These are phyloP conservation scores for Flexamia atlantica DNA, from an alignment of 2,888 invertebrate genomes.

Conservation along the genomic window DNA sequence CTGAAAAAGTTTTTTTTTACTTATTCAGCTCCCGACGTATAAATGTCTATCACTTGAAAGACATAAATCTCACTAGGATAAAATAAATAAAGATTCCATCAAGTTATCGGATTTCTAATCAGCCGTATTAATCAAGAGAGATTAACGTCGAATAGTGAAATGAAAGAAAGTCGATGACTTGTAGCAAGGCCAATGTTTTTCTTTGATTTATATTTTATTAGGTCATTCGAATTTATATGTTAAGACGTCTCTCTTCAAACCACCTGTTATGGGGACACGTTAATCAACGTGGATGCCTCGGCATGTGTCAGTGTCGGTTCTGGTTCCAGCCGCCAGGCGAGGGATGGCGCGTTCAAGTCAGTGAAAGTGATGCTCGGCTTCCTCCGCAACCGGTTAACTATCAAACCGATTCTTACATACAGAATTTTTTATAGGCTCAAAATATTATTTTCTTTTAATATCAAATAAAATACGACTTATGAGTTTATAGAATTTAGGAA, in stretches of 20 bases:
- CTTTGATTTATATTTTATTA: not conserved
- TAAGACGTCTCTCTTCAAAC: not conserved
- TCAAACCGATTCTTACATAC: no score
- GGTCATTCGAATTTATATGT: not conserved
- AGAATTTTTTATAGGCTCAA: no score
- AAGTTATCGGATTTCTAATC: not conserved
- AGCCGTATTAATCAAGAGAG: not conserved
- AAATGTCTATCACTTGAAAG: no score
- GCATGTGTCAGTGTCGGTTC: not conserved
- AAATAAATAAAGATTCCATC: not conserved
- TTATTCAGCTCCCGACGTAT: no score
- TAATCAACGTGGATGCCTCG: not conserved
- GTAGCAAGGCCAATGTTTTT: not conserved
- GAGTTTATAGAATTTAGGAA: no score
- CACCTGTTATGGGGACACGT: not conserved
- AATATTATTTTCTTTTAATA: no score
- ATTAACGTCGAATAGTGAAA: not conserved
- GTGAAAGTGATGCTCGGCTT: constrained; percentile 13
- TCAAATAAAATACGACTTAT: no score
- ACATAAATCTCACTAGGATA: not conserved
- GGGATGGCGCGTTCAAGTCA: not conserved
- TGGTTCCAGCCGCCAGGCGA: not conserved
- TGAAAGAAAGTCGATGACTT: not conserved
- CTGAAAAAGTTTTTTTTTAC: no score
- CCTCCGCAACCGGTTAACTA: constrained; percentile 7